Evolutionary conservation across 2,797 vertebrate species (phyloP).

Genomic region (Fistularia commersonii): DNA sequence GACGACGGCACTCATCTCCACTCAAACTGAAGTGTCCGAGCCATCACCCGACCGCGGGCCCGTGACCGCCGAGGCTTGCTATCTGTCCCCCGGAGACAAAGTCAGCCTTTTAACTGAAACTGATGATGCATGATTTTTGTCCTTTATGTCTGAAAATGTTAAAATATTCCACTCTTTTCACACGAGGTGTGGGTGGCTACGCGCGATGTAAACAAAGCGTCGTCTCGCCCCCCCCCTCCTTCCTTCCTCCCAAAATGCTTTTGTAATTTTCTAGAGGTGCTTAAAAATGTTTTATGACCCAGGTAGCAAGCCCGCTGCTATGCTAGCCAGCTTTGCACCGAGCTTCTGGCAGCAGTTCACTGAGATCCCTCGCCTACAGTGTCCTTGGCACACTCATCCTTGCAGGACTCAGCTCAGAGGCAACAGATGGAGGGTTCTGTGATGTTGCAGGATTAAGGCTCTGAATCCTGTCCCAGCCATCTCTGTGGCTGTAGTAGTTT

Average conservation of each 20-base stretch:
- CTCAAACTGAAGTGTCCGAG: constrained; percentile 50
- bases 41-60: constrained; percentile 34
- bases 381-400: constrained; percentile 78
- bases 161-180: background rate
- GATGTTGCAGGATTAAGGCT: constrained; percentile 82
- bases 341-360: constrained; percentile 69
- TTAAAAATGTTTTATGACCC: constrained; percentile 52
- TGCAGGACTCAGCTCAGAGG: constrained; percentile 76
- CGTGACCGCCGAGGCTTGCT: constrained; percentile 42
- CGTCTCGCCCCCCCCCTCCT: constrained; percentile 16
- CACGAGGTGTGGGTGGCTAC: background rate
- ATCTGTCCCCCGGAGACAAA: constrained; percentile 31
- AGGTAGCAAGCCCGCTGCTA: constrained; percentile 58
- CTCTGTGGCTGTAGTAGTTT: constrained; percentile 75
- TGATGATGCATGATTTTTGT: constrained; percentile 34
- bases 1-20: constrained; percentile 55
- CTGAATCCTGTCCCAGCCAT: constrained; percentile 76
- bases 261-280: constrained; percentile 49
- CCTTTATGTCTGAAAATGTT: constrained; percentile 11
- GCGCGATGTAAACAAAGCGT: constrained; percentile 14
- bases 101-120: constrained; percentile 17
- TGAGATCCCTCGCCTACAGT: constrained; percentile 76
- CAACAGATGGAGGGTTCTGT: constrained; percentile 84
- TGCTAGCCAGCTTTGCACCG: constrained; percentile 59
- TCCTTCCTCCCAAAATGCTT: constrained; percentile 25